Conservation (phyloP, 2,113 vertebrate species). For the Lichenostomus cassidix region DNA sequence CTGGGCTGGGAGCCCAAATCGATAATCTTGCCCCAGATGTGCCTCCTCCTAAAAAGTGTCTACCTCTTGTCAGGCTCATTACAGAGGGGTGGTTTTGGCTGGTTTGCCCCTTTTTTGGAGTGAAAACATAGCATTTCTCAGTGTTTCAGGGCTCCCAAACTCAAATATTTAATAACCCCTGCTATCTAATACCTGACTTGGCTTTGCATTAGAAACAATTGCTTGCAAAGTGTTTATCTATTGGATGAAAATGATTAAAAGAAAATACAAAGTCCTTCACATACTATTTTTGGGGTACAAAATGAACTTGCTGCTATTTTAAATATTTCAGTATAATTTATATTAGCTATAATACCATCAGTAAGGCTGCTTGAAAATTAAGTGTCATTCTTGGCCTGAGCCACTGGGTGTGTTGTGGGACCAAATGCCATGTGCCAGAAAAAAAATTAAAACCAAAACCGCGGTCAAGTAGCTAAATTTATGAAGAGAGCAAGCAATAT, state of each 20-base stretch:
- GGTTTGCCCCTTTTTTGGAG: neutral
- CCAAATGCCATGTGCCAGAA: slow-evolving; percentile 53
- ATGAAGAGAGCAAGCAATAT: neutral
- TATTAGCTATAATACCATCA: slow-evolving; percentile 51
- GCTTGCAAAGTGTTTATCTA: slow-evolving; percentile 47
- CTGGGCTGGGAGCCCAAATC: slow-evolving; percentile 8
- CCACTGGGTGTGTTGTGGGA: slow-evolving; percentile 32
- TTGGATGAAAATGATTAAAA: slow-evolving; percentile 44
- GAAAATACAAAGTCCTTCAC: slow-evolving; percentile 5
- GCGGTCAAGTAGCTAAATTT: slow-evolving; percentile 5
- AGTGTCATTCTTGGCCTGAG: slow-evolving; percentile 63
- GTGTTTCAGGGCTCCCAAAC: neutral
- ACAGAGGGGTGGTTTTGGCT: neutral
- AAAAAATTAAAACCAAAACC: slow-evolving; percentile 61
- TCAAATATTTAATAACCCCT: neutral
- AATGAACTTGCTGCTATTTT: slow-evolving; percentile 32
- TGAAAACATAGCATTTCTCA: slow-evolving; percentile 11
- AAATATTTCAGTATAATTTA: slow-evolving; percentile 60
- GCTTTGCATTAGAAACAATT: slow-evolving; percentile 16
- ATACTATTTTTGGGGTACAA: slow-evolving; percentile 16
- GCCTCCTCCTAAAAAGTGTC: slow-evolving; percentile 4
- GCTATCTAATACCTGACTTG: slow-evolving; percentile 43
- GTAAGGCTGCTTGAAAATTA: slow-evolving; percentile 54
- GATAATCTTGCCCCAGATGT: slow-evolving; percentile 44
- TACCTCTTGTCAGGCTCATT: slow-evolving; percentile 49